Percentiles rank a stretch among this genome's conserved stretches.
phyloP scores from a whole-genome alignment of 2,888 invertebrate species.

The Nemapogon koenigi region DNA sequence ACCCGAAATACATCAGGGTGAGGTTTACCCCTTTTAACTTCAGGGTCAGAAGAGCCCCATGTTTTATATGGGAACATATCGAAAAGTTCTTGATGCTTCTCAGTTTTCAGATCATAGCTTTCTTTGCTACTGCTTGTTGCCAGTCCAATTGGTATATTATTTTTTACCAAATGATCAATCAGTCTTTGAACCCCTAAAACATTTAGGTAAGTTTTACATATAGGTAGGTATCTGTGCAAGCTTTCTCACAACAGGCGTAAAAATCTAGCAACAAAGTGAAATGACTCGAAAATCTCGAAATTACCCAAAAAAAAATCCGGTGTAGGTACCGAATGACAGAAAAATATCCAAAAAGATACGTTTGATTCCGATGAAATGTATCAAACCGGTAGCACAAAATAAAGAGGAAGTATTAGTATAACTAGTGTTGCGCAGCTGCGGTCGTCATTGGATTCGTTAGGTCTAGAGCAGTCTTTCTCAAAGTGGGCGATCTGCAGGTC shows the following conservation, averaged over 20 bases:
- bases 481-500: too few species aligned
- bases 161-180: conserved; percentile 72
- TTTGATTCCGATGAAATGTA: too few species aligned
- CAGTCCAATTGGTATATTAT: conserved; percentile 80
- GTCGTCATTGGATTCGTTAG: too few species aligned
- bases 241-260: background rate
- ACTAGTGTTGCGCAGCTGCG: too few species aligned
- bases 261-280: too few species aligned
- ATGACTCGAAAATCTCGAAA: too few species aligned
- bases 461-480: too few species aligned
- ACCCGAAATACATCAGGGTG: conserved; percentile 86
- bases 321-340: too few species aligned
- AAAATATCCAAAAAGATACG: too few species aligned
- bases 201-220: background rate
- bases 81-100: conserved; percentile 72
- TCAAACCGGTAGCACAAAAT: too few species aligned
- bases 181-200: conserved; percentile 77
- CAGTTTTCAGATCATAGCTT: conserved; percentile 74
- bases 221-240: background rate
- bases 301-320: too few species aligned
- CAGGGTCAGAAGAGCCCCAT: conserved; percentile 81
- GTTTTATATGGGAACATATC: conserved; percentile 74
- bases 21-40: conserved; percentile 86
- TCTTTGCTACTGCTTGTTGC: conserved; percentile 84
- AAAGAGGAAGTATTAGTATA: too few species aligned